Evolutionary conservation across 2,797 vertebrate genomes (phyloP), one percentile per base, ranked within the genome.

Genomic region (Varecia variegata): DNA sequence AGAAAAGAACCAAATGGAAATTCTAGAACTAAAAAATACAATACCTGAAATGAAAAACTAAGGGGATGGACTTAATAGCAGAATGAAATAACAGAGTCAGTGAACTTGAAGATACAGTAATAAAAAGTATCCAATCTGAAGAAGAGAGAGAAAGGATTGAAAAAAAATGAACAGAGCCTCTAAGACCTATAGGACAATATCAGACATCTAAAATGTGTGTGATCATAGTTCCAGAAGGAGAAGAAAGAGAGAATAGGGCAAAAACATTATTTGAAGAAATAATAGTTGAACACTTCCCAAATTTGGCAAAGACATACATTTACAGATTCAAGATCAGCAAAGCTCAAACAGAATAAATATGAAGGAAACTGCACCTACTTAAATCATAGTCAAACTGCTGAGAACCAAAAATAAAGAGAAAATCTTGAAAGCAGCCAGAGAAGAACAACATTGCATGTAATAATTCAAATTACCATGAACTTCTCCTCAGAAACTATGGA

Each of bases 1-100:
- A 62, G 52, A 92, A 90, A 90, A 67, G 13, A 95, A 80, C n/a
- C 93, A 88, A 92, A 81, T 74, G 81, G 74, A 90, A 90, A 94
- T 83, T 90, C 58, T 87, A 76, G 67, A 92, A 74, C 21, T 96
- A 25, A 82, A 89, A 95, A 96, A 50, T 73, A 62, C 23, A 90
- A 25, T 80, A 80, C 88, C 68, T 71, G 27, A 97, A 92, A 87
- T 54, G 32, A 92, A 68, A 88, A 83, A 62, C 35, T 62, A 89
- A 93, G 54, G 68, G 32, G 56, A 87, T 52, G 40, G 79, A 77
- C 54, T 93, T 70, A 90, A 89, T 62, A 90, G 15, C 40, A 54
- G 40, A 77, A 60, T 79, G 9, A 92, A 79, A 62, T 89, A 79
- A 86, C 30, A 88, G 20, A 52, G 18, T 88, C 54, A 71, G 40